Conservation (phyloP, 2,113 vertebrate species). For the Ceyx margarethae region DNA sequence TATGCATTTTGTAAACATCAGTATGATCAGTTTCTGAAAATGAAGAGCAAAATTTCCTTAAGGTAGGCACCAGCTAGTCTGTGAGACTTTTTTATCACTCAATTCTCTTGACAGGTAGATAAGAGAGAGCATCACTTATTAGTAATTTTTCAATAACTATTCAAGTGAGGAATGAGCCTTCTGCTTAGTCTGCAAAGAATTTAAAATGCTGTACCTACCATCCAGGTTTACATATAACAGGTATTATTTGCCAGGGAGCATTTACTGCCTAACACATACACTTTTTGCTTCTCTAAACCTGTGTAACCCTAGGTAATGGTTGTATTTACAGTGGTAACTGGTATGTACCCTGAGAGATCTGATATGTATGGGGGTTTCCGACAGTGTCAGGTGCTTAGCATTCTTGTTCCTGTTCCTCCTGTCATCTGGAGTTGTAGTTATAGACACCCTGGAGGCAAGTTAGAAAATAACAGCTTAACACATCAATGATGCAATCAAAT, state of each 20-base stretch:
- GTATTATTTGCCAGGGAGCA: neutral
- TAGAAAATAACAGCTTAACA: constrained; percentile 18
- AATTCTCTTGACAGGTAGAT: neutral
- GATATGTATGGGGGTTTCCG: neutral
- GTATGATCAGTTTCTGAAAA: neutral
- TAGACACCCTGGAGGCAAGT: neutral
- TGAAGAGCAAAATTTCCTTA: neutral
- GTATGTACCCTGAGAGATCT: neutral
- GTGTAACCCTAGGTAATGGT: neutral
- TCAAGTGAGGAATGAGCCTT: neutral
- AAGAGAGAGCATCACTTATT: neutral
- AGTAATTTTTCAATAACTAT: neutral
- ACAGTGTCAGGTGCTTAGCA: neutral
- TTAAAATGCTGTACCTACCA: neutral
- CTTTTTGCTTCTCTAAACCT: neutral
- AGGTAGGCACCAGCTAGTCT: neutral
- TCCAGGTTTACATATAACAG: neutral
- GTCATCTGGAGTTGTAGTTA: neutral
- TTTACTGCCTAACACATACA: neutral
- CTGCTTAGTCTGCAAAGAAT: neutral
- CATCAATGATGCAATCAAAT: neutral
- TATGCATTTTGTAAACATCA: neutral
- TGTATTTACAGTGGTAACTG: neutral
- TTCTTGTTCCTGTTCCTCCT: neutral
- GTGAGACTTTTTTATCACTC: neutral